These are phyloP conservation scores for Ecdyonurus torrentis DNA, from an alignment of 2,888 invertebrate genomes.

Conservation along the genomic window DNA sequence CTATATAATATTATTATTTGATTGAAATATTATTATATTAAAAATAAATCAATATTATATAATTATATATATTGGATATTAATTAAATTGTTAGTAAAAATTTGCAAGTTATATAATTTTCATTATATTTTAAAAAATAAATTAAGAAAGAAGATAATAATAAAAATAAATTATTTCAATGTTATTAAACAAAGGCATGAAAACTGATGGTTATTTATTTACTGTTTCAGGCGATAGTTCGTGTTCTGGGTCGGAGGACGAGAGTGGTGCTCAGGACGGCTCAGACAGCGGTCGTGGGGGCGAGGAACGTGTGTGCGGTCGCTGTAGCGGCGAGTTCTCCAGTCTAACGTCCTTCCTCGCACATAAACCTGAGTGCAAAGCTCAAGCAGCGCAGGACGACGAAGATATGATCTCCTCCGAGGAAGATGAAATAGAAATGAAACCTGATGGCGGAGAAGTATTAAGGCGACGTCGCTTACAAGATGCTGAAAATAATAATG, in stretches of 20 bases:
- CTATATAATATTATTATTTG: not conserved
- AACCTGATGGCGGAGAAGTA: constrained; percentile 38
- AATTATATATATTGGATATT: not conserved
- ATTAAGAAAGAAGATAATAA: not conserved
- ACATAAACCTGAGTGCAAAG: constrained; percentile 38
- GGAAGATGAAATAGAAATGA: constrained; percentile 34
- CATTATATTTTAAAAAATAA: not conserved
- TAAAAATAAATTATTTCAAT: no score
- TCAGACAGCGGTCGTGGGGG: constrained; percentile 9
- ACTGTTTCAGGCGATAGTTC: not conserved
- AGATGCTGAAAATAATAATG: constrained; percentile 59
- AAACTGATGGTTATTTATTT: no score
- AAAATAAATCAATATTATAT: not conserved
- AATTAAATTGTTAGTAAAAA: not conserved
- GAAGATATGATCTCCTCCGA: constrained; percentile 10
- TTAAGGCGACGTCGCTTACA: constrained; percentile 43
- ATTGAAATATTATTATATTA: not conserved
- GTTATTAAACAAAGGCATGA: no score
- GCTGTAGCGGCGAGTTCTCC: constrained; percentile 48
- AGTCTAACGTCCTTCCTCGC: constrained; percentile 42
- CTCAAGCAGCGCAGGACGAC: constrained; percentile 5
- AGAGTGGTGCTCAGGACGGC: not conserved
- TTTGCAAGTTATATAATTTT: not conserved
- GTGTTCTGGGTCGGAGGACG: not conserved
- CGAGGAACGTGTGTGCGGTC: constrained; percentile 41